Evolutionary conservation across 2,888 invertebrate species (phyloP).

Genomic region (Vanessa cardui): DNA sequence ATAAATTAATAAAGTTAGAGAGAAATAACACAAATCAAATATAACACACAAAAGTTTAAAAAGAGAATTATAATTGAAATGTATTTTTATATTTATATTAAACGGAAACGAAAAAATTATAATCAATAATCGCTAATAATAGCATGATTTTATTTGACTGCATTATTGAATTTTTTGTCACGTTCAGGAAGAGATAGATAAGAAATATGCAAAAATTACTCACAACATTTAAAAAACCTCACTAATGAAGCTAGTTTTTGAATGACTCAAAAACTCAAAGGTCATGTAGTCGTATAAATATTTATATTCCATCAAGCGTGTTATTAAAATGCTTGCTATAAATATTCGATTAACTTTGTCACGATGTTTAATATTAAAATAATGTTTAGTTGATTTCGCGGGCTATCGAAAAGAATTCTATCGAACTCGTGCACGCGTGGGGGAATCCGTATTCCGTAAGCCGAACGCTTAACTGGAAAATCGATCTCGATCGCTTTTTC

Average conservation of each 20-base stretch:
- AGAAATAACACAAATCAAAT: too few species aligned
- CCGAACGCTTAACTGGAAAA: constrained; percentile 54
- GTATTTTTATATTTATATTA: too few species aligned
- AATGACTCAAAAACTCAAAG: constrained; percentile 30
- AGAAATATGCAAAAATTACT: neutral
- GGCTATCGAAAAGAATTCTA: constrained; percentile 32
- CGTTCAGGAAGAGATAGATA: neutral
- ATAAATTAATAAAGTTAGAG: too few species aligned
- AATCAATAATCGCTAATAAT: too few species aligned
- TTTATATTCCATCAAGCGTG: constrained; percentile 21
- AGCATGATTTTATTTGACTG: too few species aligned
- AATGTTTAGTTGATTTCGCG: constrained; percentile 19
- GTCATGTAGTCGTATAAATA: constrained; percentile 29
- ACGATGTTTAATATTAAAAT: constrained; percentile 26
- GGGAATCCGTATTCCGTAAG: constrained; percentile 49
- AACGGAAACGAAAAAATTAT: too few species aligned
- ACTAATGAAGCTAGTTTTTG: constrained; percentile 4
- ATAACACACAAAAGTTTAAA: too few species aligned
- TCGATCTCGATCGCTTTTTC: constrained; percentile 53
- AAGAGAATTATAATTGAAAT: too few species aligned
- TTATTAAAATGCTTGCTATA: constrained; percentile 26
- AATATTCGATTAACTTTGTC: constrained; percentile 26
- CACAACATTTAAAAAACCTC: neutral
- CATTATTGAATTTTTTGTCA: neutral
- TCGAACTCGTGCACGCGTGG: constrained; percentile 32